A percentile compares a stretch with the other conserved stretches of the same genome.
Conservation (phyloP, 2,797 vertebrate genomes). For the Carapus acus region DNA sequence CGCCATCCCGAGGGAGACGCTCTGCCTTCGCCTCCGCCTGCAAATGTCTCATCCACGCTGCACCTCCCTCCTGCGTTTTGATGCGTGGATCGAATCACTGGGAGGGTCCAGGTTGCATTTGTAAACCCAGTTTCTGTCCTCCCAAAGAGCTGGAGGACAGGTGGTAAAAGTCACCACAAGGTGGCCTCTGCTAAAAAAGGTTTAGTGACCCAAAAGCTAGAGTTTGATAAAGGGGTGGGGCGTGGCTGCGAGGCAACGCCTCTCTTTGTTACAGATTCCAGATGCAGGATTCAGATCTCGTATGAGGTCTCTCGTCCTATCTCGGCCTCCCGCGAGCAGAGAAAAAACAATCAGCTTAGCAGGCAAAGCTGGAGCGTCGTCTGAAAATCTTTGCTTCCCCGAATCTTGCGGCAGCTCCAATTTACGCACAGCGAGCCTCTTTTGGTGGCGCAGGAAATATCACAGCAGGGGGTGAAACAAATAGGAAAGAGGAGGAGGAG, state of each 20-base stretch:
- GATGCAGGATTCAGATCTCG: no score
- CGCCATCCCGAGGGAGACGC: neutral
- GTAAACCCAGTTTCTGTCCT: conserved; percentile 3
- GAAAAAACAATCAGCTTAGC: neutral
- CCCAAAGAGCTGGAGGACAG: conserved; percentile 3
- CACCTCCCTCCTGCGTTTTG: conserved; percentile 5
- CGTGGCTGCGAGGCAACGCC: no score
- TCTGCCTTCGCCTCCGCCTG: conserved; percentile 14
- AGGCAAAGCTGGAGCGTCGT: neutral
- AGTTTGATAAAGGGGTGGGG: no score
- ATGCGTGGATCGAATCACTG: neutral
- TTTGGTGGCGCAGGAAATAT: conserved; percentile 23
- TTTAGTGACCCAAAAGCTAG: no score
- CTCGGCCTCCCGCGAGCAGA: neutral
- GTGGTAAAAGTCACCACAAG: neutral
- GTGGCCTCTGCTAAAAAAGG: neutral
- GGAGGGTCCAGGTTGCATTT: neutral
- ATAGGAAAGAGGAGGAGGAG: neutral
- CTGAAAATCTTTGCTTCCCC: conserved; percentile 10
- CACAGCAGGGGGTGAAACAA: neutral
- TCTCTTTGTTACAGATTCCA: no score
- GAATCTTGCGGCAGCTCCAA: conserved; percentile 26
- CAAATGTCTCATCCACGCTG: conserved; percentile 8
- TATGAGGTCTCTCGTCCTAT: no score
- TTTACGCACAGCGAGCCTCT: conserved; percentile 9